These are phyloP conservation scores for Crotalus viridis DNA, from an alignment of 2,113 vertebrate genomes.

Conservation along the genomic window DNA sequence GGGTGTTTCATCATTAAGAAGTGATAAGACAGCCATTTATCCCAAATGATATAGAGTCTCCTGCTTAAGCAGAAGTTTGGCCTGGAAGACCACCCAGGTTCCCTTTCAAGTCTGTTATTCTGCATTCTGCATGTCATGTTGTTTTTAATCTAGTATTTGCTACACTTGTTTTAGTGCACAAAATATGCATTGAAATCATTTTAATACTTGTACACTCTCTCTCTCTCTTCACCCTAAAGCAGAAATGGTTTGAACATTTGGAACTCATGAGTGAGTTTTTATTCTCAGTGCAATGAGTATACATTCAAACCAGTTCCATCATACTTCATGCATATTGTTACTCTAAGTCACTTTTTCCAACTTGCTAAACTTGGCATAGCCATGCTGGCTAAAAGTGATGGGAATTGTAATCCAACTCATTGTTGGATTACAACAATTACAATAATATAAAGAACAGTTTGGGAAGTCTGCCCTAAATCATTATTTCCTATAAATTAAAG, in stretches of 20 bases:
- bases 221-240: not conserved
- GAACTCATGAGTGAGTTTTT: not conserved
- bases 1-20: not conserved
- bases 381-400: not conserved
- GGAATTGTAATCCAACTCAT: not conserved
- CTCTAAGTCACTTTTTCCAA: not conserved
- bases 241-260: not conserved
- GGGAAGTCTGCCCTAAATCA: not conserved
- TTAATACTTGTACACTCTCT: not conserved
- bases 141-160: not conserved
- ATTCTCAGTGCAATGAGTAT: not conserved
- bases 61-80: not conserved
- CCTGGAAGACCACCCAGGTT: not conserved
- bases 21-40: not conserved
- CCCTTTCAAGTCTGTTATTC: not conserved
- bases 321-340: not conserved
- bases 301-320: not conserved
- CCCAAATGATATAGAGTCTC: not conserved
- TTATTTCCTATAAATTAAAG: not conserved
- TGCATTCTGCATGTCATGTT: not conserved
- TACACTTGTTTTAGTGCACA: not conserved
- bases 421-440: not conserved
- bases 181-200: not conserved
- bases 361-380: not conserved
- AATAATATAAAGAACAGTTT: not conserved